phyloP scores from a whole-genome alignment of 2,797 vertebrate species.

The Chromis chromis region DNA sequence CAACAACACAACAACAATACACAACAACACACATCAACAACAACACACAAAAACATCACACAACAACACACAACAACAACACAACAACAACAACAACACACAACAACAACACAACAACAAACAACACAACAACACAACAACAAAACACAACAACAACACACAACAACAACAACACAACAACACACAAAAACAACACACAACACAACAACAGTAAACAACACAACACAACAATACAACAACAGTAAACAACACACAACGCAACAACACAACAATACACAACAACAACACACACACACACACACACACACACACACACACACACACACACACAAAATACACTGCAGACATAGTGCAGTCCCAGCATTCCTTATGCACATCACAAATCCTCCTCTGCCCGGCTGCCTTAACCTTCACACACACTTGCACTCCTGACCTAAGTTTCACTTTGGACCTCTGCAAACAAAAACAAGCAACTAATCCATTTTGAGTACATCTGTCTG shows the following conservation, averaged over 20 bases:
- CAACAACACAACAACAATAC: neutral
- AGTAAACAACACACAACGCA: no score
- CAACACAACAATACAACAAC: no score
- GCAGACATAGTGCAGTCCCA: neutral
- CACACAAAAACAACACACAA: no score
- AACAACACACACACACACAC: neutral
- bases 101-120: no score
- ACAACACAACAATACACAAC: no score
- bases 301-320: neutral
- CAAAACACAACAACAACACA: no score
- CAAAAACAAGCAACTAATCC: conserved; percentile 53
- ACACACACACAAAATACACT: neutral
- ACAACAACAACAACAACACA: no score
- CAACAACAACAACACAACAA: no score
- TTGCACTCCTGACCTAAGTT: conserved; percentile 16
- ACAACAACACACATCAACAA: neutral
- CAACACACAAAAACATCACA: no score
- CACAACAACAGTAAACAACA: no score
- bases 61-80: no score
- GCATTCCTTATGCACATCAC: neutral
- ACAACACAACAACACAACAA: no score
- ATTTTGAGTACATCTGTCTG: conserved; percentile 52
- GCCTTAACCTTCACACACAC: conserved; percentile 6
- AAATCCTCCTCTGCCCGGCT: conserved; percentile 14
- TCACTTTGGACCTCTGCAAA: conserved; percentile 18